Percentiles rank a stretch among this genome's conserved stretches.
Conservation (phyloP, 2,888 invertebrate genomes). For the Calameuta pallipes region DNA sequence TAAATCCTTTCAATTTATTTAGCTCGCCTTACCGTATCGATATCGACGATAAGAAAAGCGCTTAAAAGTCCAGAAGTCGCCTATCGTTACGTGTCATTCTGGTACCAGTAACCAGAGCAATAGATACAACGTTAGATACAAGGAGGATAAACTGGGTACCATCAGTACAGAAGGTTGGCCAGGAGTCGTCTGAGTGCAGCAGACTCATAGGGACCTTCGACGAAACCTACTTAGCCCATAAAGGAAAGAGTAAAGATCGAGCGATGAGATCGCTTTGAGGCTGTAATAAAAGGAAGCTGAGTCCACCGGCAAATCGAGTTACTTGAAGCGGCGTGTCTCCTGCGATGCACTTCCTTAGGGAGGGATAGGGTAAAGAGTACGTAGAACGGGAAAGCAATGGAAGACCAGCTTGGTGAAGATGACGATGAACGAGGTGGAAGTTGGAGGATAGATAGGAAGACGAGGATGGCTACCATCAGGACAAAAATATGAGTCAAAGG, state of each 20-base stretch:
- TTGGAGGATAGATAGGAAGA: conserved; percentile 13
- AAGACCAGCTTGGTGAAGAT: background rate
- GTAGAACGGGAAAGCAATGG: background rate
- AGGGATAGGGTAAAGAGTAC: background rate
- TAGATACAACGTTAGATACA: background rate
- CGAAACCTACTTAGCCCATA: background rate
- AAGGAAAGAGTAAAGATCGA: conserved; percentile 12
- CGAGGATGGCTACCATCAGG: conserved; percentile 12
- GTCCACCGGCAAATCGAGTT: conserved; percentile 54
- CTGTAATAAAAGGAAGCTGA: conserved; percentile 51
- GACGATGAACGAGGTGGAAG: conserved; percentile 9
- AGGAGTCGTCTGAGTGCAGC: background rate
- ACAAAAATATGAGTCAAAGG: conserved; percentile 35
- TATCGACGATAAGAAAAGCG: background rate
- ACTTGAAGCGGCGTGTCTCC: conserved; percentile 20
- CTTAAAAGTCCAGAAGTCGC: background rate
- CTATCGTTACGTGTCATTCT: background rate
- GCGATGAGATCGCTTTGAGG: conserved; percentile 54
- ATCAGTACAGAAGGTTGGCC: background rate
- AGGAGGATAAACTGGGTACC: background rate
- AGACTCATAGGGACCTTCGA: background rate
- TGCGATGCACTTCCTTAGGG: conserved; percentile 6
- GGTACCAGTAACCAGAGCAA: background rate
- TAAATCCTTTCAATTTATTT: background rate
- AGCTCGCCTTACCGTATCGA: background rate